Conservation (phyloP, 2,113 vertebrate species). For the Felis chaus region DNA sequence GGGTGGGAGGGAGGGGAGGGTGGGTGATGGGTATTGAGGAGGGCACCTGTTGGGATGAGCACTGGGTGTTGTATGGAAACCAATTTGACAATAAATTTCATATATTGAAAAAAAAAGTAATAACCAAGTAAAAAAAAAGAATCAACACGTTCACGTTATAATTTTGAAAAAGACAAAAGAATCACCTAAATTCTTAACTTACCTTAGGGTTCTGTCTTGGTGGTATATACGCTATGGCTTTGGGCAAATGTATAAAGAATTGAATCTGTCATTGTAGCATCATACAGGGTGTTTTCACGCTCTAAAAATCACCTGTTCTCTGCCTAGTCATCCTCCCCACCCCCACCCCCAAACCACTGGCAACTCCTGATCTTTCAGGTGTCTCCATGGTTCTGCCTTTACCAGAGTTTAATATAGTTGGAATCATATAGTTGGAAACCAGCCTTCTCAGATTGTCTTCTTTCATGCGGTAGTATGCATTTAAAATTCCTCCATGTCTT, state of each 20-base stretch:
- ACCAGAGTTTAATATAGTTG: background rate
- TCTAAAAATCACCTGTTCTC: background rate
- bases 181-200: background rate
- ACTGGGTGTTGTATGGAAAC: too few species aligned
- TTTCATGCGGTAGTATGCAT: background rate
- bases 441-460: background rate
- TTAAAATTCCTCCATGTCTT: background rate
- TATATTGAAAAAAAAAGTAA: too few species aligned
- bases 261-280: background rate
- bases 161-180: background rate
- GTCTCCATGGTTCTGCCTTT: background rate
- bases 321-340: background rate
- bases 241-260: background rate
- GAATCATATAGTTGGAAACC: background rate
- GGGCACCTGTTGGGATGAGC: too few species aligned
- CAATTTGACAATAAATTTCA: too few species aligned
- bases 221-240: background rate
- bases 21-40: too few species aligned
- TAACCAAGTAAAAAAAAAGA: background rate
- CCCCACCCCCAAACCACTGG: background rate
- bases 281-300: background rate
- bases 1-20: too few species aligned
- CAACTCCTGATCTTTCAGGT: background rate
- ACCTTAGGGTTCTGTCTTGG: background rate
- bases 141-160: background rate